Conservation (phyloP, 2,113 vertebrate species). For the Atractosteus spatula region DNA sequence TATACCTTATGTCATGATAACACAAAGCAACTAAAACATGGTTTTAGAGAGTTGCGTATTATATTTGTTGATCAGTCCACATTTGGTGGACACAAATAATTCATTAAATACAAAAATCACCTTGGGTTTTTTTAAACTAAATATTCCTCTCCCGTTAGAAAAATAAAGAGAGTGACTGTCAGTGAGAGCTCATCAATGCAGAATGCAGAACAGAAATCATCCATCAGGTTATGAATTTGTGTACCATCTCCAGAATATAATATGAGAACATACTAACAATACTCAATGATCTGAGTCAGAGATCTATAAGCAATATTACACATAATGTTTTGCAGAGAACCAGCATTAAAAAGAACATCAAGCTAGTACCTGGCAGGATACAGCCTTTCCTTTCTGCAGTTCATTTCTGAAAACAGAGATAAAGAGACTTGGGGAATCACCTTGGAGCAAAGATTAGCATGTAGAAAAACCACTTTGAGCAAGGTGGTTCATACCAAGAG, state of each 20-base stretch:
- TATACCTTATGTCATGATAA: too few relatives aligned
- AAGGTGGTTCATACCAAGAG: conserved; percentile 45
- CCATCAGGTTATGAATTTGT: neutral
- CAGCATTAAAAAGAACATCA: neutral
- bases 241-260: neutral
- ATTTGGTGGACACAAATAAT: too few relatives aligned
- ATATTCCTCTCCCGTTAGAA: too few relatives aligned
- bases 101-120: too few relatives aligned
- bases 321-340: neutral
- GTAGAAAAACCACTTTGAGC: conserved; percentile 45
- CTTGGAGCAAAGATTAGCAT: conserved; percentile 50
- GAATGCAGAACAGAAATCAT: neutral
- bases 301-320: neutral
- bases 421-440: conserved; percentile 56
- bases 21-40: too few relatives aligned
- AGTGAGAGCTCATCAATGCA: neutral
- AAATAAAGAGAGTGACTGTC: too few relatives aligned
- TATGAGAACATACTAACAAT: neutral
- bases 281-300: neutral
- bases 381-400: conserved; percentile 63
- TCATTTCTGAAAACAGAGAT: conserved; percentile 44
- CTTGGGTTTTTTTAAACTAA: too few relatives aligned
- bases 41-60: too few relatives aligned
- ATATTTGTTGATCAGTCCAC: too few relatives aligned
- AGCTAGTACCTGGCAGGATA: conserved; percentile 54